These are phyloP conservation scores for Glossophaga mutica DNA, from an alignment of 2,797 vertebrate genomes.

Conservation along the genomic window DNA sequence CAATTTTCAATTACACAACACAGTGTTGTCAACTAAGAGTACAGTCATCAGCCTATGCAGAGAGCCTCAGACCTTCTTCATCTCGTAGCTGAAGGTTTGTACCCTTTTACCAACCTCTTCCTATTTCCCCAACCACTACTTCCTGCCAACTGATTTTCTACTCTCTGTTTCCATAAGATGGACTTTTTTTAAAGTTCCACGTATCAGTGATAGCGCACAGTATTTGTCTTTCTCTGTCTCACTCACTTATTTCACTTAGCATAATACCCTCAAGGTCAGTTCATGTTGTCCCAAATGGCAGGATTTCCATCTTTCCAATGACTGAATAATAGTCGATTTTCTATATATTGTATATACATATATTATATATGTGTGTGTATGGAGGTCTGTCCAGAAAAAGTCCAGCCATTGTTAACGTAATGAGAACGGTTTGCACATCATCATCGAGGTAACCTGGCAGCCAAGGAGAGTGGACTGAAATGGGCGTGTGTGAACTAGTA, in stretches of 20 bases:
- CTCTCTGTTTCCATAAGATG: not conserved
- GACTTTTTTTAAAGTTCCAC: not conserved
- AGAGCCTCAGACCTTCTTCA: not conserved
- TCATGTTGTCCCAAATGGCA: not conserved
- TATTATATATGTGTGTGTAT: not conserved
- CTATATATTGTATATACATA: too few relatives aligned
- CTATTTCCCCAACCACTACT: not conserved
- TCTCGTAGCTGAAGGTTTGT: not conserved
- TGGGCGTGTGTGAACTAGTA: too few relatives aligned
- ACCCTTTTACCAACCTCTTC: not conserved
- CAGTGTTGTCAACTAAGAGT: not conserved
- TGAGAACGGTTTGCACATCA: not conserved
- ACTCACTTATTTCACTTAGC: not conserved
- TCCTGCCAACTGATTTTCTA: not conserved
- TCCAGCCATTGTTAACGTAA: not conserved
- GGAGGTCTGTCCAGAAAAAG: not conserved
- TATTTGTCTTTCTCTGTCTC: not conserved
- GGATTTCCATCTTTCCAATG: not conserved
- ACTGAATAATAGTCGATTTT: not conserved
- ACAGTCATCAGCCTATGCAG: not conserved
- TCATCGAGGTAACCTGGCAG: too few relatives aligned
- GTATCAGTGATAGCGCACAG: not conserved
- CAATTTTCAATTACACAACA: too few relatives aligned
- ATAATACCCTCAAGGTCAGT: not conserved
- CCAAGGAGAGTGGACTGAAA: too few relatives aligned